Conservation (phyloP, 2,888 invertebrate species). For the Ophraella communa region DNA sequence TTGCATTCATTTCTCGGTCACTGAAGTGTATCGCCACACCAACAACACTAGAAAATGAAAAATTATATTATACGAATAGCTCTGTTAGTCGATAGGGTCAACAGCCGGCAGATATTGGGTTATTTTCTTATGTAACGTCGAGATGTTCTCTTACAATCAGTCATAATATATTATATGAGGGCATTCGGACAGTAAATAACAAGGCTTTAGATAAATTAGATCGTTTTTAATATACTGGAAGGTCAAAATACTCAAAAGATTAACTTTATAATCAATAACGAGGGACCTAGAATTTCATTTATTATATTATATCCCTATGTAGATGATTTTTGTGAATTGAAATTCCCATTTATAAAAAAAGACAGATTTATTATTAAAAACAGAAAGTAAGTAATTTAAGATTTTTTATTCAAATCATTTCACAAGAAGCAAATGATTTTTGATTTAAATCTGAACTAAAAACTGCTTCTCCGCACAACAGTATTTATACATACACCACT, state of each 20-base stretch:
- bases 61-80: background rate
- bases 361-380: too few species aligned
- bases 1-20: background rate
- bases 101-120: background rate
- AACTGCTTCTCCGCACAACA: too few species aligned
- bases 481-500: too few species aligned
- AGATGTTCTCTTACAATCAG: background rate
- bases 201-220: background rate
- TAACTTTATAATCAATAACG: too few species aligned
- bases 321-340: too few species aligned
- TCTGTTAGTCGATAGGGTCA: background rate
- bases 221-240: background rate
- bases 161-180: background rate
- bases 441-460: too few species aligned
- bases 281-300: too few species aligned
- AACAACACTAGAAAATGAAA: slow-evolving; percentile 1
- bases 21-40: background rate
- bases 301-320: too few species aligned
- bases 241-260: background rate
- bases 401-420: too few species aligned
- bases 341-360: too few species aligned
- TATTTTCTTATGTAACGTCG: background rate
- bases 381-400: too few species aligned
- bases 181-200: background rate
- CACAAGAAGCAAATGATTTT: too few species aligned